Conservation (phyloP, 2,888 invertebrate genomes). For the Pandemis heparana region DNA sequence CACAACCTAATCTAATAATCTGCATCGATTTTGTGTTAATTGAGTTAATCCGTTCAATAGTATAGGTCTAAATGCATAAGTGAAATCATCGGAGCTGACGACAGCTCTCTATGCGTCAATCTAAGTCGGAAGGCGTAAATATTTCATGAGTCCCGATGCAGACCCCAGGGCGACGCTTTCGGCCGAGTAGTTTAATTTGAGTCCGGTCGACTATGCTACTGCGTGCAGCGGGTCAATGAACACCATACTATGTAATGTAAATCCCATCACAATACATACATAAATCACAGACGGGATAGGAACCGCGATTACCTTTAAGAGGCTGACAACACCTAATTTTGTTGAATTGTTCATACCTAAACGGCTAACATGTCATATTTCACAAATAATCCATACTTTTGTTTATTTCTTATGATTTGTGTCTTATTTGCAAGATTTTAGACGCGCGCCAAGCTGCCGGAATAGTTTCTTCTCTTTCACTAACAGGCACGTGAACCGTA, state of each 20-base stretch:
- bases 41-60: neutral
- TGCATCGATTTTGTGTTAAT: neutral
- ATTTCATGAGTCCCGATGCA: slow-evolving; percentile 58
- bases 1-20: neutral
- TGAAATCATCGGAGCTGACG: neutral
- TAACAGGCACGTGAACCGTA: too few species aligned
- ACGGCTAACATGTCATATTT: too few species aligned
- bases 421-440: too few species aligned
- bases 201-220: slow-evolving; percentile 49
- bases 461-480: too few species aligned
- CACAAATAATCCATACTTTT: too few species aligned
- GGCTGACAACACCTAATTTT: too few species aligned
- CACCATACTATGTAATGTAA: neutral
- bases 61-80: neutral
- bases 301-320: too few species aligned
- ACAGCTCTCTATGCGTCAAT: slow-evolving; percentile 29
- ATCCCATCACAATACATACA: too few species aligned
- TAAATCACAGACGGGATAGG: too few species aligned
- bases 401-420: too few species aligned
- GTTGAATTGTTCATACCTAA: too few species aligned
- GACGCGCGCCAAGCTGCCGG: too few species aligned
- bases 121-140: slow-evolving; percentile 55
- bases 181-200: slow-evolving; percentile 58
- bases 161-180: slow-evolving; percentile 50
- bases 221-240: slow-evolving; percentile 25